Percentiles rank a stretch among this genome's conserved stretches.
Conservation (phyloP, 2,888 invertebrate genomes). For the Monopis laevigella region DNA sequence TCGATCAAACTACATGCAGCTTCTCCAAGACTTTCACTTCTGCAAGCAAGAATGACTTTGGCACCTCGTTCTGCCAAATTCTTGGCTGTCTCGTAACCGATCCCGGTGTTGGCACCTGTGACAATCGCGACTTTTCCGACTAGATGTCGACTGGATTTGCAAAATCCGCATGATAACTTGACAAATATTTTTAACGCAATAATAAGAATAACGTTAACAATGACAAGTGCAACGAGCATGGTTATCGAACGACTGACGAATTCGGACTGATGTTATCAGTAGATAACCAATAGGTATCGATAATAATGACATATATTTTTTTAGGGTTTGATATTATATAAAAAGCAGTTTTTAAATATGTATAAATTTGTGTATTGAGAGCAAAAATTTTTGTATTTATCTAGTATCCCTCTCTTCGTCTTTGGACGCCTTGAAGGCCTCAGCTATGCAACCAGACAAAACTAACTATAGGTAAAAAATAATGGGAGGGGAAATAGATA, state of each 20-base stretch:
- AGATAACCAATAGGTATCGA: no score
- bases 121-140: conserved; percentile 84
- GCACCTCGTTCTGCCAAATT: conserved; percentile 79
- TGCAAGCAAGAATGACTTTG: conserved; percentile 81
- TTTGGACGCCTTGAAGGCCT: no score
- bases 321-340: no score
- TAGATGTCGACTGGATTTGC: conserved; percentile 51
- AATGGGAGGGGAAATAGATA: no score
- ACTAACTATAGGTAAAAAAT: no score
- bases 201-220: neutral
- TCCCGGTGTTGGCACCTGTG: conserved; percentile 85
- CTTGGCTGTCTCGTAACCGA: conserved; percentile 79
- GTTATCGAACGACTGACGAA: neutral
- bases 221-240: conserved; percentile 3
- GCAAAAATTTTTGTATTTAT: no score
- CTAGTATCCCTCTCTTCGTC: no score
- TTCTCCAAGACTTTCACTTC: conserved; percentile 73
- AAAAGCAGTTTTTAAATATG: no score
- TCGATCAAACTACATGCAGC: conserved; percentile 44
- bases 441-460: no score
- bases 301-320: no score
- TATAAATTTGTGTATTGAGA: no score
- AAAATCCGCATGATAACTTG: conserved; percentile 24
- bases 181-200: conserved; percentile 1
- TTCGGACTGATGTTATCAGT: neutral